Percentiles rank a stretch among this genome's conserved stretches.
Evolutionary conservation across 2,888 invertebrate species (phyloP).

Genomic region (Zootermopsis nevadensis): DNA sequence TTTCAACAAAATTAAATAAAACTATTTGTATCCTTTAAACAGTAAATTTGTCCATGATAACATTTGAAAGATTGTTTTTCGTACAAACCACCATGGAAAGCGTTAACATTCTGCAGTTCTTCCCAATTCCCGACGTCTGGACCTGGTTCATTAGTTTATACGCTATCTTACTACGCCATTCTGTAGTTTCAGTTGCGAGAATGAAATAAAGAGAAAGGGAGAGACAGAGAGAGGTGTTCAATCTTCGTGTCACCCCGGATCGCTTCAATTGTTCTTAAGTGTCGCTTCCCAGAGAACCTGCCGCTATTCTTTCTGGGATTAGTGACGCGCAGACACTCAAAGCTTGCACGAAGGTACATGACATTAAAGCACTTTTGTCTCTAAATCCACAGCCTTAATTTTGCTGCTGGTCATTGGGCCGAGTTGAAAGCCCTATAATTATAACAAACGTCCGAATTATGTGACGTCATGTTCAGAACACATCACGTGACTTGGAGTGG

Average conservation of each 20-base stretch:
- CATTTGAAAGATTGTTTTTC: too few relatives aligned
- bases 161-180: too few relatives aligned
- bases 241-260: constrained; percentile 29
- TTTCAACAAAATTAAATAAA: too few relatives aligned
- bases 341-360: neutral
- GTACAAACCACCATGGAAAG: too few relatives aligned
- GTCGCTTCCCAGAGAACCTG: neutral
- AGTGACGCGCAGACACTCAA: neutral
- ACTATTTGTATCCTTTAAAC: too few relatives aligned
- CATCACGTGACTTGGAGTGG: neutral
- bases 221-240: neutral
- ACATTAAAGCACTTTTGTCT: neutral
- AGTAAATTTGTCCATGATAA: too few relatives aligned
- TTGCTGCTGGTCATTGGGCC: neutral
- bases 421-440: neutral
- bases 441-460: neutral
- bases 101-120: too few relatives aligned
- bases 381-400: neutral
- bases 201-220: neutral
- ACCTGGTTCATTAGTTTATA: too few relatives aligned
- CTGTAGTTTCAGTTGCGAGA: neutral
- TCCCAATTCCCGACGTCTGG: too few relatives aligned
- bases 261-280: constrained; percentile 36
- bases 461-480: neutral
- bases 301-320: constrained; percentile 22